A percentile compares a stretch with the other conserved stretches of the same genome.
Conservation (phyloP, 2,888 invertebrate genomes). For the Nomada hirtipes region DNA sequence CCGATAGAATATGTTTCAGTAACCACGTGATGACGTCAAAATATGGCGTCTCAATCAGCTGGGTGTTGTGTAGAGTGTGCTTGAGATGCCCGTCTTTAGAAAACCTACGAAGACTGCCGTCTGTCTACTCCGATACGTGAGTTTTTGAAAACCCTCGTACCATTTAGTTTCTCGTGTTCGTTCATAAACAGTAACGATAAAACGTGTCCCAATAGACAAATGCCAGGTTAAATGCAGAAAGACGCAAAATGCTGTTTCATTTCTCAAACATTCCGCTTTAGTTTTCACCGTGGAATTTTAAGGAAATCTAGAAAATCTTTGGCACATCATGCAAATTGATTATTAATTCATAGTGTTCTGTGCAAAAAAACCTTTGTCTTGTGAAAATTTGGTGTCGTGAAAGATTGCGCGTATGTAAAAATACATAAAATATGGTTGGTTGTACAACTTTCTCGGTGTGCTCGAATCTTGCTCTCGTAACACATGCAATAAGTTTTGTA, state of each 20-base stretch:
- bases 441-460: constrained; percentile 27
- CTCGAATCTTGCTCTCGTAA: constrained; percentile 9
- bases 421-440: constrained; percentile 61
- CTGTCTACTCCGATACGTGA: constrained; percentile 80
- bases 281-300: constrained; percentile 34
- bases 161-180: not conserved
- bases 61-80: constrained; percentile 83
- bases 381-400: constrained; percentile 14
- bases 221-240: constrained; percentile 49
- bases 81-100: constrained; percentile 82
- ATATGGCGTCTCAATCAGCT: constrained; percentile 84
- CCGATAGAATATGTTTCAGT: constrained; percentile 57
- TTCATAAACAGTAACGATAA: not conserved
- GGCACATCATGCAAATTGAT: not conserved
- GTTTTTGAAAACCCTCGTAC: constrained; percentile 62
- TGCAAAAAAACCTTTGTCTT: not conserved
- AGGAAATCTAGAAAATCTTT: not conserved
- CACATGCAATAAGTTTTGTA: not conserved
- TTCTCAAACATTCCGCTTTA: constrained; percentile 70
- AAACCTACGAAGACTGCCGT: constrained; percentile 79
- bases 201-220: not conserved
- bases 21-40: constrained; percentile 81
- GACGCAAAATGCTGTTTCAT: constrained; percentile 77
- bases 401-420: constrained; percentile 56
- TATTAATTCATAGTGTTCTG: constrained; percentile 12